Evolutionary conservation across 2,888 invertebrate genomes (phyloP), one percentile per base, ranked within the genome.

Genomic region (Globia sparganii): DNA sequence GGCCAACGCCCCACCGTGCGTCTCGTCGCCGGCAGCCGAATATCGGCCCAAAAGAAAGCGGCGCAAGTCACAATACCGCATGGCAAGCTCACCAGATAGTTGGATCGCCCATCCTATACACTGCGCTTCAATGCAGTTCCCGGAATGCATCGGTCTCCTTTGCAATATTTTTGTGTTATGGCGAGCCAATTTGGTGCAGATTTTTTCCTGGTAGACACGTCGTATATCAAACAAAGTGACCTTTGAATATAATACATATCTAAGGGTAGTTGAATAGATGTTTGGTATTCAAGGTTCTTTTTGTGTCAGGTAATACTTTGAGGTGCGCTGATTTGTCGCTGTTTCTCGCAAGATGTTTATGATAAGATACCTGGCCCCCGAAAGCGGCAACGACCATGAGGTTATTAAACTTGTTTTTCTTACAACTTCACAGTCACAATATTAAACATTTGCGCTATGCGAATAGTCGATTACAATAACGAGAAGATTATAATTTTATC

Each of bases 141-240:
- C 91, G 93, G 96, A 96, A 96, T 95, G 96, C 95, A 94, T 94
- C 94, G 95, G 93, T 93, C 93, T 92, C 94, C 92, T 94, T 96
- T 94, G 94, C 95, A 92, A 94, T 94, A 95, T 94, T 94, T 95
- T 94, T 93, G 91, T 93, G 92, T 91, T 93, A 93, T 92, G 88
- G 88, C 90, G 90, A 91, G 91, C 91, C 91, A 91, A 94, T 94
- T 94, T 92, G 84, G 92, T 86, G 90, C 87, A 89, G 76, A 91
- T 91, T 94, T 94, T 94, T 94, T 92, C 92, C 91, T 91, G 84
- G 89, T 90, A 88, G 82, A 83, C 77, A 82, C 75, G 75, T 81
- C 83, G 86, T 88, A 83, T 87, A 87, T 86, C 78, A 85, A 77
- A 84, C 62, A 72, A 80, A 80, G 73, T 78, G 72, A 78, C 80